Percentiles rank a stretch among this genome's conserved stretches.
Conservation (phyloP, 2,888 invertebrate genomes). For the Pseudolycoriella hygida region DNA sequence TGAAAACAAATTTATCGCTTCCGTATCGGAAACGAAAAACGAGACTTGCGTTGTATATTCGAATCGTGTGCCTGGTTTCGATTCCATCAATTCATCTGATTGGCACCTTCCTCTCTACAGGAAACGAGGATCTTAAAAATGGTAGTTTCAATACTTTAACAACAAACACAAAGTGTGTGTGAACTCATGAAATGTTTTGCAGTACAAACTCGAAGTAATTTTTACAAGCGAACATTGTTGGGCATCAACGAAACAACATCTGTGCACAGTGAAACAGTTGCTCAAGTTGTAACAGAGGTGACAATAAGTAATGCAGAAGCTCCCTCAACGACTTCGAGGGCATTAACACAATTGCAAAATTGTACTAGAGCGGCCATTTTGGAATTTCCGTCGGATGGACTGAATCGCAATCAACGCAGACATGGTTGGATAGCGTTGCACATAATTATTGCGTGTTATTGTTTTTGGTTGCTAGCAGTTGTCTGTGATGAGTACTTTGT, state of each 20-base stretch:
- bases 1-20: too few relatives aligned
- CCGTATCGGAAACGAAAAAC: conserved; percentile 3
- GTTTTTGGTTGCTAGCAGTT: conserved; percentile 61
- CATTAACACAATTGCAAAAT: conserved; percentile 22
- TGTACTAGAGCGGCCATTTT: conserved; percentile 59
- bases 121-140: neutral
- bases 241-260: neutral
- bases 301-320: too few relatives aligned
- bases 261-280: neutral
- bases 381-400: conserved; percentile 62
- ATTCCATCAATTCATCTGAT: neutral
- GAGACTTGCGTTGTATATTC: conserved; percentile 3
- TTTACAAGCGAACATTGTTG: neutral
- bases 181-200: neutral
- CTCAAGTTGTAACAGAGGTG: neutral
- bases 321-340: too few relatives aligned
- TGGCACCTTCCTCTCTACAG: neutral
- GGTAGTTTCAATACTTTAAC: neutral
- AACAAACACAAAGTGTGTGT: neutral
- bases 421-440: conserved; percentile 17
- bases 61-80: neutral
- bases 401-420: conserved; percentile 45
- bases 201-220: neutral
- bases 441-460: conserved; percentile 35
- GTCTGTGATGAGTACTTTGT: conserved; percentile 81